Evolutionary conservation across 2,113 vertebrate genomes (phyloP).

Genomic region (Bufo bufo): DNA sequence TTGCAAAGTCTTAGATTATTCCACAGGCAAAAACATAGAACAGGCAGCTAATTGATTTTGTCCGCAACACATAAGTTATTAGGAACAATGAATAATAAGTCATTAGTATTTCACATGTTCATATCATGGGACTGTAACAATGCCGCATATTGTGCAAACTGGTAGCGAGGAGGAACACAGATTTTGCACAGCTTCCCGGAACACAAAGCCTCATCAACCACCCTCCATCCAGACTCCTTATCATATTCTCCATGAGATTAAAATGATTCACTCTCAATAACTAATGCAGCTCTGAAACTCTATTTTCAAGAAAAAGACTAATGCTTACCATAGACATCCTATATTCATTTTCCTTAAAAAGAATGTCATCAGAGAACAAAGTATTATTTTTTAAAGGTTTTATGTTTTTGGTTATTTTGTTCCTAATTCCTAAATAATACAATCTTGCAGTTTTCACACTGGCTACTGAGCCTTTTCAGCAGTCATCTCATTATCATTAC

Average conservation of each 20-base stretch:
- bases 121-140: constrained; percentile 11
- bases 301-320: background rate
- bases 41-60: background rate
- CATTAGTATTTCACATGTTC: background rate
- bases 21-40: background rate
- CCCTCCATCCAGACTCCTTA: background rate
- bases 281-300: background rate
- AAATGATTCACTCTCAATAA: background rate
- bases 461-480: too few species aligned
- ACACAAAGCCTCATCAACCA: background rate
- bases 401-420: too few species aligned
- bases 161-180: background rate
- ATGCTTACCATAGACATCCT: background rate
- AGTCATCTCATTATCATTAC: too few species aligned
- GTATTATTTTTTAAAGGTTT: too few species aligned
- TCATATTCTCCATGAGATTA: background rate
- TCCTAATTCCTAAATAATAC: too few species aligned
- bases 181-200: background rate
- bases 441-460: too few species aligned
- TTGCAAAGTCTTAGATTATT: background rate
- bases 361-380: too few species aligned
- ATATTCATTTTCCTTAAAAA: background rate
- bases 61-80: background rate
- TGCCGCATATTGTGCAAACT: background rate
- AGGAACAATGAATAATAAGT: constrained; percentile 18